phyloP scores from a whole-genome alignment of 2,113 vertebrate species.

The Malurus melanocephalus region DNA sequence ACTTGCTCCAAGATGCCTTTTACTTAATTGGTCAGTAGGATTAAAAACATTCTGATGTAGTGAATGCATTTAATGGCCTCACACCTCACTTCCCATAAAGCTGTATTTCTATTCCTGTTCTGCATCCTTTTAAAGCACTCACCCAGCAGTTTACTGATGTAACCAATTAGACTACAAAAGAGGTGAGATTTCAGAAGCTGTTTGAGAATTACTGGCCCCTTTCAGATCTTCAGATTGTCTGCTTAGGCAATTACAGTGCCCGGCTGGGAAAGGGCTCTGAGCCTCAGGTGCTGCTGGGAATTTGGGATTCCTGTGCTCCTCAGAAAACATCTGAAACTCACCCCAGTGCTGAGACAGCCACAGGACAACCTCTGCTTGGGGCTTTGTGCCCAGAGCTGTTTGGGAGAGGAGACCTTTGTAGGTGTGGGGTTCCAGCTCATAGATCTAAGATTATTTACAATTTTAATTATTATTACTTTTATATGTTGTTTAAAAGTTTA shows the following conservation, averaged over 20 bases:
- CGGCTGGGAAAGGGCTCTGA: background rate
- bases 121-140: conserved; percentile 57
- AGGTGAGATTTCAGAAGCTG: conserved; percentile 41
- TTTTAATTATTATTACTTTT: background rate
- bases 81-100: conserved; percentile 66
- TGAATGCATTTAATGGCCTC: conserved; percentile 63
- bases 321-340: background rate
- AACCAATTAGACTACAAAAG: conserved; percentile 69
- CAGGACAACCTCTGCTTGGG: rapidly evolving
- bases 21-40: conserved; percentile 63
- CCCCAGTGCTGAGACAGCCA: background rate
- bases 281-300: background rate
- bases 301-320: background rate
- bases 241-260: background rate
- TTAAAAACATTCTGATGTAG: conserved; percentile 57
- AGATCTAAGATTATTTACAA: background rate
- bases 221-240: background rate
- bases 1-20: conserved; percentile 49
- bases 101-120: conserved; percentile 52
- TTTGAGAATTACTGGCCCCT: background rate
- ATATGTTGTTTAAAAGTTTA: conserved; percentile 9
- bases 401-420: background rate
- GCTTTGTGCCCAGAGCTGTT: rapidly evolving
- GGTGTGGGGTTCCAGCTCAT: background rate
- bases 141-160: conserved; percentile 49